A percentile compares a stretch with the other conserved stretches of the same genome.
These are phyloP conservation scores for Heliconius aoede DNA, from an alignment of 2,888 invertebrate genomes.

Conservation along the genomic window DNA sequence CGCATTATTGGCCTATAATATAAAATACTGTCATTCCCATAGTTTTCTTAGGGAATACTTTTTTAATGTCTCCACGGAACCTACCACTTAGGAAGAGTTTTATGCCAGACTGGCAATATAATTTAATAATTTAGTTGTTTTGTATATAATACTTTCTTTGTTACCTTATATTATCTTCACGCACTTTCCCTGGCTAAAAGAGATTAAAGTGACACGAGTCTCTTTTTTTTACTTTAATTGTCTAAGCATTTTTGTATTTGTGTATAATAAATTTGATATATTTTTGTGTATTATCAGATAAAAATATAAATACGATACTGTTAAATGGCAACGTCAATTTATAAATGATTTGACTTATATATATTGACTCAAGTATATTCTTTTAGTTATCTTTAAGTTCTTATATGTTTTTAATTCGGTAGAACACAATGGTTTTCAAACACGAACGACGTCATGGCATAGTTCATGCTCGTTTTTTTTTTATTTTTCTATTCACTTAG, in stretches of 20 bases:
- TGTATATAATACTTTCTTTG: background rate
- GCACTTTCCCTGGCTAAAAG: background rate
- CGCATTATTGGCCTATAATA: no score
- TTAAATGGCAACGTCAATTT: background rate
- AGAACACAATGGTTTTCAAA: background rate
- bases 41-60: no score
- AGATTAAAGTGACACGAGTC: background rate
- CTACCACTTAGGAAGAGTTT: no score
- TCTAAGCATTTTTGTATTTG: background rate
- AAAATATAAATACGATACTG: background rate
- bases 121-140: background rate
- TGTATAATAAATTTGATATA: background rate
- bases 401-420: background rate
- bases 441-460: background rate
- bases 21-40: no score
- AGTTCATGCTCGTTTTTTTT: no score
- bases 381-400: background rate
- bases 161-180: conserved; percentile 13
- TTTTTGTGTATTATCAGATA: background rate
- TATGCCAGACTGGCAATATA: no score
- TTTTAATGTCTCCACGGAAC: no score
- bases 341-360: background rate
- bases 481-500: no score
- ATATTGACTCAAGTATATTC: background rate
- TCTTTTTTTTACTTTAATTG: background rate